Percentiles rank a stretch among this genome's conserved stretches.
These are phyloP conservation scores for Dysmachus trigonus DNA, from an alignment of 2,888 invertebrate species.

Conservation along the genomic window DNA sequence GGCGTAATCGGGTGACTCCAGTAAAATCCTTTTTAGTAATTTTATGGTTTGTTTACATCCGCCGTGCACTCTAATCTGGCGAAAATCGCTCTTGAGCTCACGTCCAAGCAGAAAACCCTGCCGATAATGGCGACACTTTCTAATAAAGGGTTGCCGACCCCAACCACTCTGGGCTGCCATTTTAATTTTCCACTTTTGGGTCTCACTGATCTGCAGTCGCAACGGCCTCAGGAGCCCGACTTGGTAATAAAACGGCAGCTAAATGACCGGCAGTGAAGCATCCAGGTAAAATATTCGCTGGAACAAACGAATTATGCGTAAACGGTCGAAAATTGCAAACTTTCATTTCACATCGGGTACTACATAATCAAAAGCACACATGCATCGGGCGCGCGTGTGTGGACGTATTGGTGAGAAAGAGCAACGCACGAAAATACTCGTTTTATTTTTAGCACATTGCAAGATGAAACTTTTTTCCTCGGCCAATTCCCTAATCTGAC, in stretches of 20 bases:
- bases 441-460: slow-evolving; percentile 50
- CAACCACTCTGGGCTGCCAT: not conserved
- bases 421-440: slow-evolving; percentile 49
- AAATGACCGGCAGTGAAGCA: not conserved
- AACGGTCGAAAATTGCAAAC: slow-evolving; percentile 16
- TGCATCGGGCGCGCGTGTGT: not conserved
- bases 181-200: not conserved
- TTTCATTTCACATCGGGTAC: slow-evolving; percentile 45
- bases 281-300: not conserved
- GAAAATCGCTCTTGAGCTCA: slow-evolving; percentile 29
- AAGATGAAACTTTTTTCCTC: slow-evolving; percentile 45
- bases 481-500: slow-evolving; percentile 37
- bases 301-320: not conserved
- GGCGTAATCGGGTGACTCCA: not conserved
- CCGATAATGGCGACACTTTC: slow-evolving; percentile 46
- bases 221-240: not conserved
- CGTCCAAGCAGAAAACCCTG: not conserved
- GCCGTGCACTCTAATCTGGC: slow-evolving; percentile 1
- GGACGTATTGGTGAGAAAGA: slow-evolving; percentile 29
- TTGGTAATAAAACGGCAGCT: not conserved
- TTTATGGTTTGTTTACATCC: slow-evolving; percentile 45
- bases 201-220: not conserved
- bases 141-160: slow-evolving; percentile 45
- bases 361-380: slow-evolving; percentile 32
- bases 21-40: not conserved